phyloP scores from a whole-genome alignment of 2,113 vertebrate genomes.

The Ictidomys tridecemlineatus region DNA sequence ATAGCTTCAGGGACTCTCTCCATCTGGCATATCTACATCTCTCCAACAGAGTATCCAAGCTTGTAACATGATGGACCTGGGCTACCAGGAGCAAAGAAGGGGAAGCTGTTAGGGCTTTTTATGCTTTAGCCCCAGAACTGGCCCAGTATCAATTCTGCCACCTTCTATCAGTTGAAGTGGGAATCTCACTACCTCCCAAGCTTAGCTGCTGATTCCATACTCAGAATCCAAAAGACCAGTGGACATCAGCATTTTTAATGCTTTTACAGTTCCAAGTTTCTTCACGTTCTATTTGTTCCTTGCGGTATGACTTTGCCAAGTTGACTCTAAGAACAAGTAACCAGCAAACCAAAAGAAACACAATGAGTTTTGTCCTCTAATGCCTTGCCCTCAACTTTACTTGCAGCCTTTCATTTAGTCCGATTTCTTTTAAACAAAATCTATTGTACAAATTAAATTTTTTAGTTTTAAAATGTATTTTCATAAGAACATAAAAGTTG shows the following conservation, averaged over 20 bases:
- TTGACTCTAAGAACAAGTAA: neutral
- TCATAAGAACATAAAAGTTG: slow-evolving; percentile 6
- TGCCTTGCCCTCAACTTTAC: neutral
- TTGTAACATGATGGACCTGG: neutral
- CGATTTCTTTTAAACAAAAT: neutral
- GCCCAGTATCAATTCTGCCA: neutral
- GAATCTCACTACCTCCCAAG: neutral
- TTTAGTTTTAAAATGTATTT: slow-evolving; percentile 49
- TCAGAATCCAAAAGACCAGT: neutral
- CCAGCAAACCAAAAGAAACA: neutral
- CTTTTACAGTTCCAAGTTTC: neutral
- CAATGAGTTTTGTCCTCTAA: neutral
- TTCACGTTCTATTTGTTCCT: neutral
- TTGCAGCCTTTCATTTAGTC: neutral
- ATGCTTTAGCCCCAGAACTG: neutral
- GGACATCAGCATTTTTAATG: neutral
- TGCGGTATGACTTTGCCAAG: neutral
- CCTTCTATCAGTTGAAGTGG: neutral
- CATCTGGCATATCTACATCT: neutral
- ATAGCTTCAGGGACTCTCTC: neutral
- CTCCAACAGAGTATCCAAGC: neutral
- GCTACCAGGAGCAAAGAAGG: neutral
- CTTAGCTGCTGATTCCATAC: neutral
- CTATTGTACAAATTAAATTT: neutral
- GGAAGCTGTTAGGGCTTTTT: neutral